These are phyloP conservation scores for Patagioenas fasciata DNA, from an alignment of 2,113 vertebrate genomes.

Conservation along the genomic window DNA sequence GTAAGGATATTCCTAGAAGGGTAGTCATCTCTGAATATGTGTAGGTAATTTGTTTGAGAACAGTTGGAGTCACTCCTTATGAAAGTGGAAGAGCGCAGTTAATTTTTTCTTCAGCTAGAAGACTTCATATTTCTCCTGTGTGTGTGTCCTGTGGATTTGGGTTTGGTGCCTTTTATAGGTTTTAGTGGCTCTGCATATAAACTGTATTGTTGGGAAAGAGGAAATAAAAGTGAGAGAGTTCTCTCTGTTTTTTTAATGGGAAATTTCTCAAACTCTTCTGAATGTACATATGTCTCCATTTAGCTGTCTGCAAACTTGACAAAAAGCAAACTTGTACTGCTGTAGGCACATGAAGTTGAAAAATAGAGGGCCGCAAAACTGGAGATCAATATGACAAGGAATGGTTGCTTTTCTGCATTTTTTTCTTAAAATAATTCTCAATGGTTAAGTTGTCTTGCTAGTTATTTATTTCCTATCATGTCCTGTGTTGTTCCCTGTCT, in stretches of 20 bases:
- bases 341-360: constrained; percentile 11
- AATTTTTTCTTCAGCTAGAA: not conserved
- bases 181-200: not conserved
- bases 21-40: not conserved
- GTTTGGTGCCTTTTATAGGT: not conserved
- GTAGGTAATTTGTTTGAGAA: not conserved
- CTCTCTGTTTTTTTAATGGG: not conserved
- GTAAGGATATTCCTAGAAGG: constrained; percentile 34
- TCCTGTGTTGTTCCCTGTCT: not conserved
- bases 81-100: not conserved
- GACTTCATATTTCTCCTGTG: not conserved
- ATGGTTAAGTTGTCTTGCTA: constrained; percentile 14
- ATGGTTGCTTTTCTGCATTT: constrained; percentile 26
- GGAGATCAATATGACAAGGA: constrained; percentile 26
- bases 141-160: not conserved
- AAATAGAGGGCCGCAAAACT: not conserved
- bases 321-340: not conserved
- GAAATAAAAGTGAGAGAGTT: not conserved
- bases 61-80: not conserved
- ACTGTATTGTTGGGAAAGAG: not conserved
- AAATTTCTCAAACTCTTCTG: constrained; percentile 6
- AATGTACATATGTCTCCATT: not conserved
- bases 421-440: constrained; percentile 23
- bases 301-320: not conserved
- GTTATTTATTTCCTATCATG: constrained; percentile 30